These are phyloP conservation scores for Ivindomyrus marchei DNA, from an alignment of 2,113 vertebrate genomes.

Conservation along the genomic window DNA sequence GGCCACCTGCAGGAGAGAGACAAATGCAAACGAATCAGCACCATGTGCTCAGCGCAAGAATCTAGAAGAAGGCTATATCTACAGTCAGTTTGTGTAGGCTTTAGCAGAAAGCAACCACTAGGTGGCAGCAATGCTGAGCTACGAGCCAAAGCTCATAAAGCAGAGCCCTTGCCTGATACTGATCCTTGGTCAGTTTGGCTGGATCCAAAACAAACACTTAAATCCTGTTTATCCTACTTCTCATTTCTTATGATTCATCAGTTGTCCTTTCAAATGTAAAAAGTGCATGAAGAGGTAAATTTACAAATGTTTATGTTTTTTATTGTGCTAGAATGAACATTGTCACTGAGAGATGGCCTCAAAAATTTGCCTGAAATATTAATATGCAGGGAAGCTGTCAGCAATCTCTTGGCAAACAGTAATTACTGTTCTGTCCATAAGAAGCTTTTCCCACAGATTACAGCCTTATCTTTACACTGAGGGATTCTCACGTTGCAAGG, in stretches of 20 bases:
- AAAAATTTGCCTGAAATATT: not conserved
- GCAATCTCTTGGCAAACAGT: not conserved
- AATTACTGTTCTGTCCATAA: not conserved
- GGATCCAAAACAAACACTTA: not conserved
- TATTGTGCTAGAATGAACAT: not conserved
- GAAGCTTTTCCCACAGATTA: not conserved
- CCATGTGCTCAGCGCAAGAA: not conserved
- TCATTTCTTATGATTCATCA: not conserved
- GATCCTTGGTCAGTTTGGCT: constrained; percentile 38
- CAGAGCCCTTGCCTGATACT: constrained; percentile 40
- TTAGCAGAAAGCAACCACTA: constrained; percentile 33
- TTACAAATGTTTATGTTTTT: not conserved
- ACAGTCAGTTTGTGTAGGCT: not conserved
- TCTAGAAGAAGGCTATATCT: not conserved
- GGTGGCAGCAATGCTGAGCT: constrained; percentile 33
- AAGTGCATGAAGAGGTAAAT: not conserved
- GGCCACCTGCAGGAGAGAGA: constrained; percentile 44
- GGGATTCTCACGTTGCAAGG: not conserved
- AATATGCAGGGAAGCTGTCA: not conserved
- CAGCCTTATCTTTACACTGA: not conserved
- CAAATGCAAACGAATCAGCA: not conserved
- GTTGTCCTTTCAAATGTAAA: not conserved
- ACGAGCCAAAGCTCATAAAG: constrained; percentile 24
- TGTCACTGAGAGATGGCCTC: not conserved
- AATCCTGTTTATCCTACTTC: not conserved